Percentiles rank a stretch among this genome's conserved stretches.
These are phyloP conservation scores for Rugalucina vietnamica DNA, from an alignment of 2,888 invertebrate genomes.

Conservation along the genomic window DNA sequence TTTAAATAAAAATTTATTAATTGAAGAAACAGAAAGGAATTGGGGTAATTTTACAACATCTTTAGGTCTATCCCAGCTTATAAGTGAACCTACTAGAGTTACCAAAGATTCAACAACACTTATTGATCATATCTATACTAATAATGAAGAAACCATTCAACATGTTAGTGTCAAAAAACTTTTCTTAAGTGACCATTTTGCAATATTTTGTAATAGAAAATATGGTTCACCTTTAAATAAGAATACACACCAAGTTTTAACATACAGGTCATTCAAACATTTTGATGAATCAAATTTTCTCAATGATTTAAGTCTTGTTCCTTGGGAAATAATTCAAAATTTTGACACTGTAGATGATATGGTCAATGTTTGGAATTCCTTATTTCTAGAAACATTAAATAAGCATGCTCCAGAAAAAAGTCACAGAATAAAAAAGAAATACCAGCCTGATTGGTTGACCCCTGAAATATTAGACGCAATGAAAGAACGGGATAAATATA, in stretches of 20 bases:
- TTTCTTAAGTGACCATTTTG: neutral
- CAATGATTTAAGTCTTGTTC: neutral
- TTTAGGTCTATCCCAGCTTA: neutral
- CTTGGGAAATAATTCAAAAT: neutral
- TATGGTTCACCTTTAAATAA: neutral
- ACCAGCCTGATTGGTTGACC: neutral
- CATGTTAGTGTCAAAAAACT: neutral
- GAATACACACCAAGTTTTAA: neutral
- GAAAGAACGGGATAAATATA: neutral
- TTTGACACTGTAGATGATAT: neutral
- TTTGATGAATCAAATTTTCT: neutral
- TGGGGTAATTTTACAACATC: neutral
- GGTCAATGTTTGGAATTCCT: neutral
- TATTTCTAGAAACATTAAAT: neutral
- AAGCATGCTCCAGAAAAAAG: neutral
- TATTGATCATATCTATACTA: neutral
- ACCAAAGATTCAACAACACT: neutral
- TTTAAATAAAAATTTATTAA: neutral
- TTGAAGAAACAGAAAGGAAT: neutral
- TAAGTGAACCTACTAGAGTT: neutral
- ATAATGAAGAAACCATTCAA: neutral
- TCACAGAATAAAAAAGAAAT: neutral
- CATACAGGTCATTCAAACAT: neutral
- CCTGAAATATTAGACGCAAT: neutral
- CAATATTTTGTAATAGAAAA: neutral